Conservation (phyloP, 1,140 invertebrate genomes). For the Tetramorium parvispinum region DNA sequence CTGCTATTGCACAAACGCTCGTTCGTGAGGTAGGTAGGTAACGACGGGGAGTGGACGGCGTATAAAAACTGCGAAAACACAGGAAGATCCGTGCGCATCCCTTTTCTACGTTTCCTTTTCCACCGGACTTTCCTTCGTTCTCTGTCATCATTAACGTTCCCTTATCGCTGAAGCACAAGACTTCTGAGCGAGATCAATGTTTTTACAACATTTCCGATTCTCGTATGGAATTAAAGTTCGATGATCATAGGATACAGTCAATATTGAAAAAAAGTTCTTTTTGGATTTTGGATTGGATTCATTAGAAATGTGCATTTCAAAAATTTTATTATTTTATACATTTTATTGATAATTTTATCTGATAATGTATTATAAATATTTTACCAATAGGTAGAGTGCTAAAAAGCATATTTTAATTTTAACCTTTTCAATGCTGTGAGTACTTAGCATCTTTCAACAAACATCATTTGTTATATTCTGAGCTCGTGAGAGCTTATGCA, state of each 20-base stretch:
- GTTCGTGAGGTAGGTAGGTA: not conserved
- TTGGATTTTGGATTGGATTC: no score
- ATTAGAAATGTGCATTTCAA: not conserved
- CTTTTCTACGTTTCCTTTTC: not conserved
- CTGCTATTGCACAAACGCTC: constrained; percentile 44
- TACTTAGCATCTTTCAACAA: not conserved
- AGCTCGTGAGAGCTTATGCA: not conserved
- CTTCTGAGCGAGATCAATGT: constrained; percentile 22
- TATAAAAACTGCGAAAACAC: constrained; percentile 32
- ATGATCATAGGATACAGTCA: not conserved
- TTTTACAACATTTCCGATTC: constrained; percentile 6
- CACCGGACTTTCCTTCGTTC: not conserved
- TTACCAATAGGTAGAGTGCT: not conserved
- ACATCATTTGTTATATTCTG: not conserved
- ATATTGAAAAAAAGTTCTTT: no score
- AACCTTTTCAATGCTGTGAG: not conserved
- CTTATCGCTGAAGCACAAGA: constrained; percentile 16
- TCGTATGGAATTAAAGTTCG: constrained; percentile 14
- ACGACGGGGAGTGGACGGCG: constrained; percentile 17
- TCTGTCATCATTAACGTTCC: constrained; percentile 29
- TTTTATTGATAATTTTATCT: no score
- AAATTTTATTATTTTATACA: not conserved
- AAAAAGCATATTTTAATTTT: constrained; percentile 14
- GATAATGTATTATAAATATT: not conserved
- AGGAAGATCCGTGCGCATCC: not conserved